Conservation (phyloP, 2,888 invertebrate genomes). For the Spilarctia lutea region DNA sequence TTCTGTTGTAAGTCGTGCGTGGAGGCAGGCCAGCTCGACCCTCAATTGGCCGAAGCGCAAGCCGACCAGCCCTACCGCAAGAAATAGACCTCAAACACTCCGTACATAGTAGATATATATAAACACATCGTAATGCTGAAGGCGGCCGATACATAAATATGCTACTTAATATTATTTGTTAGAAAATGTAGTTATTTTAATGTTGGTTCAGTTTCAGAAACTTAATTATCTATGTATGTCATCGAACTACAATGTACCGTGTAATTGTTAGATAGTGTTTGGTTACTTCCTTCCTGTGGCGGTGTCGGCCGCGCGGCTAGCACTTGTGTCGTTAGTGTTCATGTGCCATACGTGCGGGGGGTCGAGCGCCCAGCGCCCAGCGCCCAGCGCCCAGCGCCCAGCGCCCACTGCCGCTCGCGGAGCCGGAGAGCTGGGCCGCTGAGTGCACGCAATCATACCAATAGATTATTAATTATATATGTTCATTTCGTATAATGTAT, state of each 20-base stretch:
- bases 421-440: slow-evolving; percentile 19
- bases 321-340: slow-evolving; percentile 36
- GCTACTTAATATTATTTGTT: slow-evolving; percentile 25
- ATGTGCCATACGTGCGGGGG: slow-evolving; percentile 54
- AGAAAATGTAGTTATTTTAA: background rate
- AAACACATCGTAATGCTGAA: slow-evolving; percentile 17
- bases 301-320: slow-evolving; percentile 42
- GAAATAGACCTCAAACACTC: slow-evolving; percentile 52
- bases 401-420: too few species aligned
- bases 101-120: slow-evolving; percentile 18
- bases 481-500: background rate
- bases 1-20: slow-evolving; percentile 98
- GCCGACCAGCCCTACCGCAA: slow-evolving; percentile 63
- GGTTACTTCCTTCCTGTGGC: slow-evolving; percentile 12
- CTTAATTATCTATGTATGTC: slow-evolving; percentile 18
- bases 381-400: slow-evolving; percentile 16
- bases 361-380: slow-evolving; percentile 13
- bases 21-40: slow-evolving; percentile 91
- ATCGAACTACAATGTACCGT: slow-evolving; percentile 14
- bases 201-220: slow-evolving; percentile 3
- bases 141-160: slow-evolving; percentile 32
- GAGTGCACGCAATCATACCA: slow-evolving; percentile 59
- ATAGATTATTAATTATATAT: slow-evolving; percentile 64
- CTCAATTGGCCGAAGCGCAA: slow-evolving; percentile 63
- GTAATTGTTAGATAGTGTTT: slow-evolving; percentile 13